Conservation (phyloP, 1,140 invertebrate species). For the Stegodyphus dumicola region DNA sequence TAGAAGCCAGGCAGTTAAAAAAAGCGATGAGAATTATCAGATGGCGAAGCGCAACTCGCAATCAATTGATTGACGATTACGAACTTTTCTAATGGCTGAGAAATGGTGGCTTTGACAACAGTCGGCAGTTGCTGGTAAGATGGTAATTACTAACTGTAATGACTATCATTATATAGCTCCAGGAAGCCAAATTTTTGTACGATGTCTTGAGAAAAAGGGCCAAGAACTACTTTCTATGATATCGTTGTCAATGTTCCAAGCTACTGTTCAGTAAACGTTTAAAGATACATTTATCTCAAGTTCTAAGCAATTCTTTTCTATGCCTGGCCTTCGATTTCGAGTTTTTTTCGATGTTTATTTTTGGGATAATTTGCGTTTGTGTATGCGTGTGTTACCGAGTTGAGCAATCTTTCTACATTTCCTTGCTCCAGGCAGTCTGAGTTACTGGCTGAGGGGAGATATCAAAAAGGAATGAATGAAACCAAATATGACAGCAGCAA, state of each 20-base stretch:
- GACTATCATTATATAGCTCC: slow-evolving; percentile 4
- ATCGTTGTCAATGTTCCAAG: not conserved
- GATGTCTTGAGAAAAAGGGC: slow-evolving; percentile 1
- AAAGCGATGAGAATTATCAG: not conserved
- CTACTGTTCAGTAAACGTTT: slow-evolving; percentile 18
- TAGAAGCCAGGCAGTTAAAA: no score
- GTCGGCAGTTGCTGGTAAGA: not conserved
- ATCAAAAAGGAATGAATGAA: no score
- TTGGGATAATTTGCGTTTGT: no score
- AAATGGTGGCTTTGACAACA: not conserved
- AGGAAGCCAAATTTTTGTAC: not conserved
- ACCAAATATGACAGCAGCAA: no score
- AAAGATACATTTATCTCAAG: not conserved
- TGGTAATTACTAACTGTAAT: slow-evolving; percentile 23
- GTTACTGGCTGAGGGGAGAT: no score
- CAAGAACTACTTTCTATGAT: not conserved
- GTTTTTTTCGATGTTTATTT: no score
- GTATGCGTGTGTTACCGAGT: no score
- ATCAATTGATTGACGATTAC: slow-evolving; percentile 25
- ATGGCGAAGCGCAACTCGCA: not conserved
- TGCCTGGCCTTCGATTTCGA: slow-evolving; percentile 1
- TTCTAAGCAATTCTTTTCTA: not conserved
- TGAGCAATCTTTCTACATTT: no score
- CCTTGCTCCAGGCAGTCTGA: no score
- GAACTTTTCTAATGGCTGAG: slow-evolving; percentile 3